phyloP scores from a whole-genome alignment of 2,113 vertebrate species.

The Cavia porcellus region DNA sequence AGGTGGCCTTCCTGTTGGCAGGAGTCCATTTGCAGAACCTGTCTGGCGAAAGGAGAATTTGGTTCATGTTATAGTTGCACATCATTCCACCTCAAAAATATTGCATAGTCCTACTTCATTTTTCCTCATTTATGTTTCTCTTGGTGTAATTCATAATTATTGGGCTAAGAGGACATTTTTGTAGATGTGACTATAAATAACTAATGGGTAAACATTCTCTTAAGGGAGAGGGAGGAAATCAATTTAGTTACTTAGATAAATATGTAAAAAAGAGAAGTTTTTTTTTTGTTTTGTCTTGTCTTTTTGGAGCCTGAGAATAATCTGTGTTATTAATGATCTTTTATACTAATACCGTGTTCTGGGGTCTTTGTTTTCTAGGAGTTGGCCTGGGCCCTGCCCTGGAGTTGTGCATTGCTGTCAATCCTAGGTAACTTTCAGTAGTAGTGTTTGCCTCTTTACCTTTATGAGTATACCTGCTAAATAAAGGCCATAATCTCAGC shows the following conservation, averaged over 20 bases:
- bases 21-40: neutral
- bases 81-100: neutral
- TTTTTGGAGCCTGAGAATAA: neutral
- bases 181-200: neutral
- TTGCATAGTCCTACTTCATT: neutral
- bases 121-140: neutral
- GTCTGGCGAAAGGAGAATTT: neutral
- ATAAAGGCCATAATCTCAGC: neutral
- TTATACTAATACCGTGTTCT: neutral
- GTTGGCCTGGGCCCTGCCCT: slow-evolving; percentile 95
- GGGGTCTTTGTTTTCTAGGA: slow-evolving; percentile 86
- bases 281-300: neutral
- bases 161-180: slow-evolving; percentile 24
- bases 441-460: neutral
- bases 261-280: neutral
- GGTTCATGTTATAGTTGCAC: neutral
- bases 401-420: slow-evolving; percentile 95
- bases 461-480: neutral
- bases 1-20: neutral
- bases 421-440: slow-evolving; percentile 89
- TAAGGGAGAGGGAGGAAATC: neutral
- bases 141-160: neutral
- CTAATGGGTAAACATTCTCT: neutral
- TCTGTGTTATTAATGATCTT: neutral
- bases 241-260: neutral